Base-by-base conservation (phyloP, 2,888 invertebrate species). In the Thysanoteuthis rhombus region DNA sequence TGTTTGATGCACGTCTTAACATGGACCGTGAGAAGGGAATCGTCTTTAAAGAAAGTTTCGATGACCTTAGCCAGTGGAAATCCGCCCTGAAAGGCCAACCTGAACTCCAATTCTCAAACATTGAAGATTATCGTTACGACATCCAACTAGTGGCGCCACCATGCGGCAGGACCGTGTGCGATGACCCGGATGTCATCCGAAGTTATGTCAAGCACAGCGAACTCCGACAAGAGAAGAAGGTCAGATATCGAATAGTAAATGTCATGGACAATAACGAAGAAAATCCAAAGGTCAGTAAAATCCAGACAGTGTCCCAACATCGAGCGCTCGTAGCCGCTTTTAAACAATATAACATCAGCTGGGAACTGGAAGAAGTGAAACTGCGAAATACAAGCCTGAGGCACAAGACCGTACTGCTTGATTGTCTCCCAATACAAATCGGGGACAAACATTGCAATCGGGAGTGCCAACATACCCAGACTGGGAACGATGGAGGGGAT, bases 401-500 rank as follows among this genome's bases (percentile, higher is more conserved):
- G 36, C 39, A 94, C 28, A 94, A 95, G 22, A 95, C 95, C 12
- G 95, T 97, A 8, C 94, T 97, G 94, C 95, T 96, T 45, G 95
- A 95, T 10, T 97, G 97, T 94, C 94, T 96, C 39, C 95, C 96
- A 1, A 94, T 94, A 32, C 95, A 95, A 58, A 95, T 97, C 32
- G 97, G 96, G 12, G 94, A 97, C 94, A 95, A 95, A 12, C 93
- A 94, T 40, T 97, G 97, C 94, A 95, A 97, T 93, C 94, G 93
- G 19, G 95, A 96, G 92, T 97, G 97, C 93, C 94, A 95, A 38
- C 96, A 96, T 93, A 94, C 95, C 8, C 94, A 94, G 47, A 96
- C 96, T 75, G 96, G 96, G 90, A 95, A 96, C 94, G 97, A 97
- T 93, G 97, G 96, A 2, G 97, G 97, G 0, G 97, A 97, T 94